Evolutionary conservation across 1,140 invertebrate species (phyloP).

Genomic region (Megalonaias nervosa): DNA sequence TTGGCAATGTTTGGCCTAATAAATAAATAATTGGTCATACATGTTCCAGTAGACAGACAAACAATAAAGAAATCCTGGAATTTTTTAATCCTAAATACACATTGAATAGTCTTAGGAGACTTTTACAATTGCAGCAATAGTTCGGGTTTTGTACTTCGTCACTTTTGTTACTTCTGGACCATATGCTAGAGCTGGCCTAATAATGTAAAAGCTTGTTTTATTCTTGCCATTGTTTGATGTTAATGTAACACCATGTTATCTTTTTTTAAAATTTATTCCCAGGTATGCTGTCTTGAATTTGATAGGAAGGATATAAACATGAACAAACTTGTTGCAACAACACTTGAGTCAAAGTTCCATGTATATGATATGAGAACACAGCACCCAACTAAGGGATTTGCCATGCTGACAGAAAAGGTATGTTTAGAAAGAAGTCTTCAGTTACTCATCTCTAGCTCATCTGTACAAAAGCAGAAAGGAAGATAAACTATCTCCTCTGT

Average conservation of each 20-base stretch:
- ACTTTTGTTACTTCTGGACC: not conserved
- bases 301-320: conserved; percentile 94
- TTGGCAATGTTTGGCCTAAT: too few relatives aligned
- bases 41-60: too few relatives aligned
- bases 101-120: too few relatives aligned
- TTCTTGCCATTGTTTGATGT: not conserved
- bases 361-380: conserved; percentile 91
- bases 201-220: not conserved
- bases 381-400: conserved; percentile 90
- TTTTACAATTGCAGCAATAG: too few relatives aligned
- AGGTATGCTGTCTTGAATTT: conserved; percentile 92
- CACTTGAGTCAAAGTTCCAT: conserved; percentile 93
- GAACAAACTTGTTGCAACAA: conserved; percentile 95
- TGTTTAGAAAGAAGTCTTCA: not conserved
- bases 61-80: too few relatives aligned
- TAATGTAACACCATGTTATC: not conserved
- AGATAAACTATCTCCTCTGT: too few relatives aligned
- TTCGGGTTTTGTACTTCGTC: too few relatives aligned
- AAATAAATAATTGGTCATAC: too few relatives aligned
- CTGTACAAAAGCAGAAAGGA: too few relatives aligned
- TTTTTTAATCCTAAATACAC: too few relatives aligned
- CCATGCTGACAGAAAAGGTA: conserved; percentile 83
- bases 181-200: not conserved
- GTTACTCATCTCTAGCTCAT: too few relatives aligned
- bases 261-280: conserved; percentile 31